Conservation (phyloP, 2,113 vertebrate species). For the Trichomycterus rosablanca region DNA sequence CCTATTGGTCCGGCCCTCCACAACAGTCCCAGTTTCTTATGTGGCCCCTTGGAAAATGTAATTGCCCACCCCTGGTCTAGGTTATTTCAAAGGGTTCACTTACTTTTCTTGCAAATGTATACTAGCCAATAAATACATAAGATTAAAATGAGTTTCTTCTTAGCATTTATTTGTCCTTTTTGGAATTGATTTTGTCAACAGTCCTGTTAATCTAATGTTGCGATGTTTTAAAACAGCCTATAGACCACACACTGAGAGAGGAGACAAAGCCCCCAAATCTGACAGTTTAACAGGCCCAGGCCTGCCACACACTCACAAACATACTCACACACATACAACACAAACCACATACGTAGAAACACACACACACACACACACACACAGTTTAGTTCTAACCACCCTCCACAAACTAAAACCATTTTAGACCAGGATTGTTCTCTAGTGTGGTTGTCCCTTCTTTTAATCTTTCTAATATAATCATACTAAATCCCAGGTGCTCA, state of each 20-base stretch:
- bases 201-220: slow-evolving; percentile 40
- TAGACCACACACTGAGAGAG: slow-evolving; percentile 61
- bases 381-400: slow-evolving; percentile 11
- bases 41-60: too few relatives aligned
- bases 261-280: slow-evolving; percentile 42
- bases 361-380: too few relatives aligned
- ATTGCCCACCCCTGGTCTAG: too few relatives aligned
- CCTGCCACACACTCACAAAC: too few relatives aligned
- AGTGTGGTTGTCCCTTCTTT: neutral
- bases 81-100: too few relatives aligned
- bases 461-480: neutral
- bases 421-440: slow-evolving; percentile 5
- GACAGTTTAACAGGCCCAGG: slow-evolving; percentile 47
- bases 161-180: slow-evolving; percentile 32
- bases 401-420: neutral
- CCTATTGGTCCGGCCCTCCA: too few relatives aligned
- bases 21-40: too few relatives aligned
- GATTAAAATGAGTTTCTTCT: slow-evolving; percentile 22
- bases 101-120: too few relatives aligned
- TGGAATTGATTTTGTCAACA: slow-evolving; percentile 22
- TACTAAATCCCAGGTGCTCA: neutral
- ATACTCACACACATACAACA: too few relatives aligned
- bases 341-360: too few relatives aligned
- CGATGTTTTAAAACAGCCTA: slow-evolving; percentile 47
- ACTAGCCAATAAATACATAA: too few relatives aligned